These are phyloP conservation scores for Anas platyrhynchos DNA, from an alignment of 2,113 vertebrate species.

Conservation along the genomic window DNA sequence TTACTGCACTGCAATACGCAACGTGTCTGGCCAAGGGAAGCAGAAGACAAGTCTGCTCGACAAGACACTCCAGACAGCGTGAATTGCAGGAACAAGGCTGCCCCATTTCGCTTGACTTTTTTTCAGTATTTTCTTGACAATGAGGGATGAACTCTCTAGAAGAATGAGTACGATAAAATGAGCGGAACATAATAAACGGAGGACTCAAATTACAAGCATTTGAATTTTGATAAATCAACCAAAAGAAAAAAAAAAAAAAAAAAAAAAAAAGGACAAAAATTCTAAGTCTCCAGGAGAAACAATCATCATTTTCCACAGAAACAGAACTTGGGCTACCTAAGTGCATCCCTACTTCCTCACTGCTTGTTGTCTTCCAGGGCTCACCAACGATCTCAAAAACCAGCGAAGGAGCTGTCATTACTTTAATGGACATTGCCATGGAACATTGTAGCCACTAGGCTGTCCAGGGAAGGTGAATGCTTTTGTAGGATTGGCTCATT, in stretches of 20 bases:
- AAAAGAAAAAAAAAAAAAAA: neutral
- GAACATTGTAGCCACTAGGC: neutral
- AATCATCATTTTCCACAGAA: neutral
- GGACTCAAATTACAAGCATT: neutral
- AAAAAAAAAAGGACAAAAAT: neutral
- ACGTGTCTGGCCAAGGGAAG: neutral
- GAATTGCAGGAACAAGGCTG: neutral
- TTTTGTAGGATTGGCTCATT: neutral
- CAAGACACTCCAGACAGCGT: neutral
- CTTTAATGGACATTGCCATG: neutral
- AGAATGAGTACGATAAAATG: neutral
- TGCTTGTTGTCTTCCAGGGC: neutral
- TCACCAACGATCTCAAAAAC: neutral
- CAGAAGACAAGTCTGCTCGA: neutral
- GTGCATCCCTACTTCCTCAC: neutral
- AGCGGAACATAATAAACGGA: neutral
- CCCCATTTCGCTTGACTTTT: neutral
- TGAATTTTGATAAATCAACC: neutral
- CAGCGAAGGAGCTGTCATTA: neutral
- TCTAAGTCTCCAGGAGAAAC: neutral
- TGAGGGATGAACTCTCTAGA: fast-evolving
- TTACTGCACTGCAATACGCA: neutral
- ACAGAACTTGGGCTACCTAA: neutral
- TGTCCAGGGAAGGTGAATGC: neutral
- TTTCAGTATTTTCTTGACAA: neutral